Base-by-base conservation (phyloP, 2,113 vertebrate genomes). In the Sciurus niger region DNA sequence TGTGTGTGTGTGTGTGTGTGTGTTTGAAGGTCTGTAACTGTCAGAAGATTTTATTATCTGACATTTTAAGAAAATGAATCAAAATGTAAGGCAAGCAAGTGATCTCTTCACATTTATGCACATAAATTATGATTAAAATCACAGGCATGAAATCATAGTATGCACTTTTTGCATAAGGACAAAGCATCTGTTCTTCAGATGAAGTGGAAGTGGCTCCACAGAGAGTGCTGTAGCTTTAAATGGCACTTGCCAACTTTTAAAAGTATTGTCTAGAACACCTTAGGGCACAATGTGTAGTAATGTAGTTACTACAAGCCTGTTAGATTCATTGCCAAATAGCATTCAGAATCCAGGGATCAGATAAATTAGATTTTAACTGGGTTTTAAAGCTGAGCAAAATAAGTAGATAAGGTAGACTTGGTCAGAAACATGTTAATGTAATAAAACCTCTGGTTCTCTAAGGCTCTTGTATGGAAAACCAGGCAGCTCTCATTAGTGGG, bases 351-450 rank as follows among this genome's bases (percentile, higher is more conserved):
- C 97, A 98, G 98, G 98, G 98, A 99, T 99, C 95, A 95, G 98
- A 99, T 98, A 98, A 99, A 99, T 99, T 98, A 98, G 97, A 98
- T 98, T 99, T 99, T 99, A 99, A 99, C 99, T 99, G 98, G 93
- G 93, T 99, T 99, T 99, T 99, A 98, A 98, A 98, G 97, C 98
- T 98, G 98, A 99, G 97, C 98, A 97, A 98, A 99, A 98, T 98
- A 98, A 98, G 98, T 96, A 99, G 98, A 98, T 98, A 98, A 98
- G 98, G 98, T 97, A 96, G 98, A 99, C 99, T 99, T 99, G 99
- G 98, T 98, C 97, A 97, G 98, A 98, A 98, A 98, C 96, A 84
- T 98, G 97, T 98, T 98, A 98, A 99, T 82, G 91, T 97, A 98
- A 99, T 99, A 98, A 98, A 98, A 97, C 96, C 97, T 98, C 98